Percentiles rank a stretch among this genome's conserved stretches.
These are phyloP conservation scores for Actinemys pallida DNA, from an alignment of 2,113 vertebrate genomes.

Conservation along the genomic window DNA sequence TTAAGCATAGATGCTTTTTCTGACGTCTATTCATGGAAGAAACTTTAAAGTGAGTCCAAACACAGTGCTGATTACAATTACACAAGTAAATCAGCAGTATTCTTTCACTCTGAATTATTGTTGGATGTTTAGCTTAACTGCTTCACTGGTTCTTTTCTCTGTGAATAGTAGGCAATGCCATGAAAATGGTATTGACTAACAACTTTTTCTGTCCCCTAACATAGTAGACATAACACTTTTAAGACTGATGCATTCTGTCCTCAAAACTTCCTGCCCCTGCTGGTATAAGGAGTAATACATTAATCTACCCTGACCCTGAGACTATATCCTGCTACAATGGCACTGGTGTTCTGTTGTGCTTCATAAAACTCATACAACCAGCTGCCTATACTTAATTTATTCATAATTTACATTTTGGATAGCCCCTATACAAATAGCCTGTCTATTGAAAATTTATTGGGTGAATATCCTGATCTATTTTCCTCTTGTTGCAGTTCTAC, in stretches of 20 bases:
- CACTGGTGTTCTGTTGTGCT: neutral
- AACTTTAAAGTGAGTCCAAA: neutral
- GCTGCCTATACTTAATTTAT: neutral
- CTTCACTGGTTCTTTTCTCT: neutral
- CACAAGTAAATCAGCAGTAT: neutral
- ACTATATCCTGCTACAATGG: neutral
- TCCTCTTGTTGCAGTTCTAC: conserved; percentile 69
- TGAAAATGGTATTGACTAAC: neutral
- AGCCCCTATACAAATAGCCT: neutral
- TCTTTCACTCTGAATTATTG: neutral
- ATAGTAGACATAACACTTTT: neutral
- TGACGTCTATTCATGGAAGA: neutral
- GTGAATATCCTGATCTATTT: neutral
- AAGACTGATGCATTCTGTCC: neutral
- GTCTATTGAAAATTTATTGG: neutral
- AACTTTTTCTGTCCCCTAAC: neutral
- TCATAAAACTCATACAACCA: neutral
- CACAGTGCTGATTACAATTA: neutral
- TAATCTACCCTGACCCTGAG: neutral
- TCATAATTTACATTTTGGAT: neutral
- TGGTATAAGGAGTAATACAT: neutral
- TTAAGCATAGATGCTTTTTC: neutral
- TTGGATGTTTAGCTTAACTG: neutral
- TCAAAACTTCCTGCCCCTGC: neutral
- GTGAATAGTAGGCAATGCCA: neutral